Evolutionary conservation across 2,113 vertebrate species (phyloP), one percentile per base, ranked within the genome.

Genomic region (Talpa occidentalis): DNA sequence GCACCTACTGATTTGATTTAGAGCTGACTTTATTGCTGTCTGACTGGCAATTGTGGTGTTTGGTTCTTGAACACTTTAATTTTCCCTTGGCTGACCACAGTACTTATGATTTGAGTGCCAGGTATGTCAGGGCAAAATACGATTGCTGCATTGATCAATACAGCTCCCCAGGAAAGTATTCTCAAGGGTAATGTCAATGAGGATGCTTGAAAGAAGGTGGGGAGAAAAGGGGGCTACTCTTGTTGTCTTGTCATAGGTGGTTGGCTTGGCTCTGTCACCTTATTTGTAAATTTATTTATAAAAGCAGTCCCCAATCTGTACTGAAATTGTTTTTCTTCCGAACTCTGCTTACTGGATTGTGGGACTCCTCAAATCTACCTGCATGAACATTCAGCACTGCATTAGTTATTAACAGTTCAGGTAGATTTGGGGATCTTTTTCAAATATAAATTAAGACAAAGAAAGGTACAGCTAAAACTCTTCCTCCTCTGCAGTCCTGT

Each of bases 1-100:
- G 47, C 28, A 40, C 37, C 89, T 72, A 52, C 54, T 60, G 78
- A 62, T 88, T 72, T 80, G 56, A 79, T 64, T 88, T 88, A 85
- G 37, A 76, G 32, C 67, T 40, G 6, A 32, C 37, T 56, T 76
- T 54, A 74, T n/a, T 78, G 44, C 60, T 67, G 12, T 35, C 11
- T 80, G 37, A 64, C 21, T 59, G n/a, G 52, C 37, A 59, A 81
- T 16, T n/a, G n/a, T 64, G 84, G 3, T 16, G 19, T 70, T 54
- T 70, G n/a, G 26, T 64, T 80, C n/a, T 16, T 8, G 4, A 93
- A 66, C 30, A 72, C 47, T 70, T 88, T 76, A 22, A 44, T 80
- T 91, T 88, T 24, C 67, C 67, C 54, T 62, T 37, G 88, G 37
- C 44, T 88, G 67, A 64, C 49, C 90, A 35, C 0, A 0, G 56